A percentile compares a stretch with the other conserved stretches of the same genome.
Evolutionary conservation across 1,140 invertebrate species (phyloP).

Genomic region (Orchestia grillus): DNA sequence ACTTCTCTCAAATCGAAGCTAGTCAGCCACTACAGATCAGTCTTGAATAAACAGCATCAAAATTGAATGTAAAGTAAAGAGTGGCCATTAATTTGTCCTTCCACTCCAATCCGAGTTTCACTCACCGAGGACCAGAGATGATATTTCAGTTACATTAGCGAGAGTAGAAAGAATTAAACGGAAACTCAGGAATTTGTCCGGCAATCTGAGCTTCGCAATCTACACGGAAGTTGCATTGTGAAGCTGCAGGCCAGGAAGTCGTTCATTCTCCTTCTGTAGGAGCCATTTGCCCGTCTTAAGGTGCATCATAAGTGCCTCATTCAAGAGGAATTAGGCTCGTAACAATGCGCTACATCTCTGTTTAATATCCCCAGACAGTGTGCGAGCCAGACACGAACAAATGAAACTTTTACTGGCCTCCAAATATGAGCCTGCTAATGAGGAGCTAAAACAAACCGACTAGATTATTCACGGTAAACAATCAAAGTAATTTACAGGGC

Average conservation of each 20-base stretch:
- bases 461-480: neutral
- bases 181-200: neutral
- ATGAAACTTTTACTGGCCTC: neutral
- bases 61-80: neutral
- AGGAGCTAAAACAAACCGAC: neutral
- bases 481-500: neutral
- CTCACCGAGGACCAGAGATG: neutral
- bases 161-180: neutral
- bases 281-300: neutral
- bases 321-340: slow-evolving; percentile 38
- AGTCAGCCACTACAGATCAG: no score
- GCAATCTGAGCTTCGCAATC: neutral
- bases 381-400: neutral
- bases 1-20: no score
- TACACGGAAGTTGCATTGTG: neutral
- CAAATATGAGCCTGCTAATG: neutral
- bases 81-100: neutral
- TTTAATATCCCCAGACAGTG: slow-evolving; percentile 1
- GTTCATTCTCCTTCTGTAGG: neutral
- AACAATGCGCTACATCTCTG: neutral
- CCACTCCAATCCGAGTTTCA: neutral
- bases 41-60: neutral
- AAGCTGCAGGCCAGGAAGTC: slow-evolving; percentile 13
- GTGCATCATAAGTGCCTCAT: slow-evolving; percentile 10
- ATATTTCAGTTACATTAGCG: neutral